A percentile compares a stretch with the other conserved stretches of the same genome.
Conservation (phyloP, 2,797 vertebrate species). For the Sebastes ruberrimus region DNA sequence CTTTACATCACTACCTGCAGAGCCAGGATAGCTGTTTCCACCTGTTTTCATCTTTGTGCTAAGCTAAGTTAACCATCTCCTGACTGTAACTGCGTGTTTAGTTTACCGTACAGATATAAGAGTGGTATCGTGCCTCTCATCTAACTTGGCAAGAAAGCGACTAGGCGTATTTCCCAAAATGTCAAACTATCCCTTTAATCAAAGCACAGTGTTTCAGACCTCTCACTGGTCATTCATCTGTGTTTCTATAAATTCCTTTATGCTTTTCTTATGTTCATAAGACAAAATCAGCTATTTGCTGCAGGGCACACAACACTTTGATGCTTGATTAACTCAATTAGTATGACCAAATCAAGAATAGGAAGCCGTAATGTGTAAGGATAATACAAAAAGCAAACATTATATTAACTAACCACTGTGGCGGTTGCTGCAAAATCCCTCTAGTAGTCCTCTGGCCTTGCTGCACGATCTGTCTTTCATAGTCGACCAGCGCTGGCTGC, state of each 20-base stretch:
- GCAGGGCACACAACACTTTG: slow-evolving; percentile 12
- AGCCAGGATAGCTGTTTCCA: not conserved
- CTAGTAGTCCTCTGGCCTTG: slow-evolving; percentile 55
- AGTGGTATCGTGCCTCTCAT: not conserved
- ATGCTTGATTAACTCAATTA: slow-evolving; percentile 64
- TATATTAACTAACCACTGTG: slow-evolving; percentile 65
- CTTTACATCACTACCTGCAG: not conserved
- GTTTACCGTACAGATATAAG: not conserved
- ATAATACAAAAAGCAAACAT: slow-evolving; percentile 76
- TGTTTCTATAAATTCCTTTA: not conserved
- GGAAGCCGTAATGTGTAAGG: slow-evolving; percentile 62
- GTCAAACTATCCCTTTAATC: slow-evolving; percentile 34
- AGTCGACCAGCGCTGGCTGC: slow-evolving; percentile 59
- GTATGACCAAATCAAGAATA: slow-evolving; percentile 45
- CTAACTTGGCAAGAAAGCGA: not conserved
- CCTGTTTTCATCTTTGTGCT: not conserved
- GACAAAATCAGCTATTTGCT: slow-evolving; percentile 32
- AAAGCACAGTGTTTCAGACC: not conserved
- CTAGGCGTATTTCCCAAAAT: not conserved
- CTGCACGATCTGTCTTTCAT: slow-evolving; percentile 72
- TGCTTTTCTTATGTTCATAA: slow-evolving; percentile 10
- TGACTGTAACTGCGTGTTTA: not conserved
- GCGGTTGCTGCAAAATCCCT: slow-evolving; percentile 62
- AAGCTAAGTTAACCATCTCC: not conserved
- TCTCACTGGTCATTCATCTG: slow-evolving; percentile 2